These are phyloP conservation scores for Wiebesia pumilae DNA, from an alignment of 1,140 invertebrate species.

Conservation along the genomic window DNA sequence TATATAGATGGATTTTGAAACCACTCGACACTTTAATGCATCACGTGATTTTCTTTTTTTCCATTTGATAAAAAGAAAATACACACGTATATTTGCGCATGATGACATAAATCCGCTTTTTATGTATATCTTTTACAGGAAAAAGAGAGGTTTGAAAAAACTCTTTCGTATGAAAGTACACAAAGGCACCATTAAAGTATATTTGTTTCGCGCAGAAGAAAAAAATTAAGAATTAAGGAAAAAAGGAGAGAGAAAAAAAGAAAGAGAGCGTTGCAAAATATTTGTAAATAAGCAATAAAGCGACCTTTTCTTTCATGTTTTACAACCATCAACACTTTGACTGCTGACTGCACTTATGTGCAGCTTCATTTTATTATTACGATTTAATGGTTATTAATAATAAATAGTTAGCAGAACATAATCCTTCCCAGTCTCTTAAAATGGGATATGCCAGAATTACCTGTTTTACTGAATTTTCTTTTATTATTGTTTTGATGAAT, in stretches of 20 bases:
- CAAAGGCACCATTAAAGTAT: conserved; percentile 33
- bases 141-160: neutral
- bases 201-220: conserved; percentile 23
- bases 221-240: conserved; percentile 27
- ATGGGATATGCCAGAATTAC: conserved; percentile 34
- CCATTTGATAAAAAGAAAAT: conserved; percentile 1
- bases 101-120: conserved; percentile 26
- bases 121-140: neutral
- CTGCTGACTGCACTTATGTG: conserved; percentile 45
- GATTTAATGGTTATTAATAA: conserved; percentile 56
- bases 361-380: conserved; percentile 55
- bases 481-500: conserved; percentile 55
- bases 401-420: conserved; percentile 56
- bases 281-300: conserved; percentile 54
- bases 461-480: conserved; percentile 54
- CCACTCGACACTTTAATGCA: conserved; percentile 36
- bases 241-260: conserved; percentile 19
- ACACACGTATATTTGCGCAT: conserved; percentile 17
- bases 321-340: conserved; percentile 48
- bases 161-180: conserved; percentile 45
- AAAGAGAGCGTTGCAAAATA: conserved; percentile 46
- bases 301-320: conserved; percentile 43
- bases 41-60: conserved; percentile 10
- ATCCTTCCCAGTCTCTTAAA: conserved; percentile 54
- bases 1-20: conserved; percentile 44